Base-by-base conservation (phyloP, 2,113 vertebrate genomes). In the Empidonax alnorum region DNA sequence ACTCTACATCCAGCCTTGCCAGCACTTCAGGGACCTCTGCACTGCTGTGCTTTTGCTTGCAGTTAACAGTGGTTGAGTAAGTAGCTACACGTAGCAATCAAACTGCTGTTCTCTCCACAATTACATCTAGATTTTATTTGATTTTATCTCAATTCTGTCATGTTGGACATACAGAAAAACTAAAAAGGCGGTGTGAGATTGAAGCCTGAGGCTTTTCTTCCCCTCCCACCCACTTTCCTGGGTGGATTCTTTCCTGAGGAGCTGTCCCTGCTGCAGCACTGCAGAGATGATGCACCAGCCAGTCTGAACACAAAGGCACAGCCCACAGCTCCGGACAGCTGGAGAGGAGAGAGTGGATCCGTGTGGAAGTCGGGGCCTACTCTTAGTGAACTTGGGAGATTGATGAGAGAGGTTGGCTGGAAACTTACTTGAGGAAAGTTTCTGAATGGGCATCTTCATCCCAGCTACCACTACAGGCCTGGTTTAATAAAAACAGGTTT, bases 121-220 rank as follows among this genome's bases (percentile, higher is more conserved):
- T 69, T 69, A 63, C 52, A 25, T 69, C 73, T 56, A 44, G 53
- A 8, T 88, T 95, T 93, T 89, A 76, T 87, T 95, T 83, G 20
- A 69, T 69, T 56, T 82, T 33, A 56, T 72, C 44, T 85, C 44
- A 5, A 1, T 76, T 85, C 67, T 78, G 30, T 42, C 55, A 3
- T 74, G 59, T 88, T 83, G 71, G 42, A 58, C 72, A 86, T 77
- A 96, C 67, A 95, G 81, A 67, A 91, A 65, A 82, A 63, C 52
- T 84, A 49, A 79, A 85, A 84, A 42, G 62, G 12, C 81, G 52
- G 19, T 25, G 56, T 68, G 71, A 93, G 85, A 25, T 7, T 24
- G 53, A 86, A 83, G 88, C 92, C 30, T 80, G 14, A 28, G 71
- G 67, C 66, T 76, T 31, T 44, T 61, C 16, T n/a, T 7, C 12